These are phyloP conservation scores for Cataglyphis livida DNA, from an alignment of 2,888 invertebrate species.

Conservation along the genomic window DNA sequence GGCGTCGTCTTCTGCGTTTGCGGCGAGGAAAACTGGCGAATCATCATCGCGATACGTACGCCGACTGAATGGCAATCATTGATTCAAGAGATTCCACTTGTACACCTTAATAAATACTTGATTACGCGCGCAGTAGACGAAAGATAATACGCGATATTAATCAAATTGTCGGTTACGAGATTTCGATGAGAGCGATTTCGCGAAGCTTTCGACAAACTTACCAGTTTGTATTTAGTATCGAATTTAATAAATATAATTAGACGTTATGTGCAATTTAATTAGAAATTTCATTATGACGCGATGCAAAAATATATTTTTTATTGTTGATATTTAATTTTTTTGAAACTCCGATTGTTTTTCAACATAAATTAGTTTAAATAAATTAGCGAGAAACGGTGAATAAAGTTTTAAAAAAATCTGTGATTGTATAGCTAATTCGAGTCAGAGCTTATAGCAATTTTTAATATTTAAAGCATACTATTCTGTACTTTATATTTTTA, in stretches of 20 bases:
- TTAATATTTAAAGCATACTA: background rate
- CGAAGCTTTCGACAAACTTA: slow-evolving; percentile 20
- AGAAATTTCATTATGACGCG: background rate
- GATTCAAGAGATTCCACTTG: slow-evolving; percentile 52
- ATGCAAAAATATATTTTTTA: background rate
- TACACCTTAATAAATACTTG: slow-evolving; percentile 53
- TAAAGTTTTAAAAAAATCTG: background rate
- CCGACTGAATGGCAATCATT: slow-evolving; percentile 51
- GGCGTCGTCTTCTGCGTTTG: slow-evolving; percentile 38
- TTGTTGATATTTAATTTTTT: slow-evolving; percentile 7
- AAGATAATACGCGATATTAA: slow-evolving; percentile 50
- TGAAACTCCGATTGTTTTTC: background rate
- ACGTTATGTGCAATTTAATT: background rate
- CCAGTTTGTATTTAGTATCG: background rate
- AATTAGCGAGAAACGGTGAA: background rate
- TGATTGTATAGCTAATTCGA: background rate
- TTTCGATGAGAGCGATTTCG: slow-evolving; percentile 28
- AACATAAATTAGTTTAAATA: background rate
- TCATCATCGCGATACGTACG: slow-evolving; percentile 37
- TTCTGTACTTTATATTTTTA: background rate
- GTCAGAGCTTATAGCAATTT: background rate
- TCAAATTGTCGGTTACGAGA: slow-evolving; percentile 43
- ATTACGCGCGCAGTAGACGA: slow-evolving; percentile 45
- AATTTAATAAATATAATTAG: slow-evolving; percentile 17
- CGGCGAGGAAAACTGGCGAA: slow-evolving; percentile 44